phyloP scores from a whole-genome alignment of 2,888 invertebrate genomes.

The Lepidochitona cinerea region DNA sequence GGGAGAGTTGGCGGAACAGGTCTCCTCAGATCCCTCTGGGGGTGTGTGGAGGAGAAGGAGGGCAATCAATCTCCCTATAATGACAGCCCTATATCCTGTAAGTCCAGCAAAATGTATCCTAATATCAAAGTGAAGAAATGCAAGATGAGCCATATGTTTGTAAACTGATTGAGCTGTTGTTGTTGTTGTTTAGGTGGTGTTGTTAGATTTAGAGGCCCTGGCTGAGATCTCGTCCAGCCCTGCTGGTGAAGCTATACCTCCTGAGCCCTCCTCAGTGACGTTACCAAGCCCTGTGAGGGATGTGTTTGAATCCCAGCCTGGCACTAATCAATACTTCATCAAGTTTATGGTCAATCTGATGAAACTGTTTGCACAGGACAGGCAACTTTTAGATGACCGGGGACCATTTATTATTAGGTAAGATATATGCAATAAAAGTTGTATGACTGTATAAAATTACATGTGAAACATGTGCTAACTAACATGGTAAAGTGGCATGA shows the following conservation, averaged over 20 bases:
- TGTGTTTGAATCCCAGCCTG: conserved; percentile 13
- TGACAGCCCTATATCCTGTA: too few relatives aligned
- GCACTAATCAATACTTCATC: conserved; percentile 77
- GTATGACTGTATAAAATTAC: too few relatives aligned
- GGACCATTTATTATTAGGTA: conserved; percentile 96
- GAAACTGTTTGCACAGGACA: conserved; percentile 87
- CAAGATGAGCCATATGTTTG: not conserved
- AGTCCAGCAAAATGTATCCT: too few relatives aligned
- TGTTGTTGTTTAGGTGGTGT: conserved; percentile 78
- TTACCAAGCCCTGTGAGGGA: not conserved
- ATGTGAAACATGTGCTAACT: too few relatives aligned
- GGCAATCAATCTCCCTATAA: too few relatives aligned
- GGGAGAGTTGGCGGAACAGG: too few relatives aligned
- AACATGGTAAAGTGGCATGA: too few relatives aligned
- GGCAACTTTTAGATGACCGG: conserved; percentile 87
- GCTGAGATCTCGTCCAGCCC: conserved; percentile 77
- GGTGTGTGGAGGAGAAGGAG: too few relatives aligned
- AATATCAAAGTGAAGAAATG: not conserved
- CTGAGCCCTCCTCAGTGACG: not conserved
- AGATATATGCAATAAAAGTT: too few relatives aligned
- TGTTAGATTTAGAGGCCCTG: conserved; percentile 92
- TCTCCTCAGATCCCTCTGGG: too few relatives aligned
- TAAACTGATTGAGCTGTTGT: not conserved
- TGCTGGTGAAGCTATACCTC: conserved; percentile 36
- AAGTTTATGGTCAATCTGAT: conserved; percentile 91